Evolutionary conservation across 2,797 vertebrate genomes (phyloP), one percentile per base, ranked within the genome.

Genomic region (Channallabes apus): DNA sequence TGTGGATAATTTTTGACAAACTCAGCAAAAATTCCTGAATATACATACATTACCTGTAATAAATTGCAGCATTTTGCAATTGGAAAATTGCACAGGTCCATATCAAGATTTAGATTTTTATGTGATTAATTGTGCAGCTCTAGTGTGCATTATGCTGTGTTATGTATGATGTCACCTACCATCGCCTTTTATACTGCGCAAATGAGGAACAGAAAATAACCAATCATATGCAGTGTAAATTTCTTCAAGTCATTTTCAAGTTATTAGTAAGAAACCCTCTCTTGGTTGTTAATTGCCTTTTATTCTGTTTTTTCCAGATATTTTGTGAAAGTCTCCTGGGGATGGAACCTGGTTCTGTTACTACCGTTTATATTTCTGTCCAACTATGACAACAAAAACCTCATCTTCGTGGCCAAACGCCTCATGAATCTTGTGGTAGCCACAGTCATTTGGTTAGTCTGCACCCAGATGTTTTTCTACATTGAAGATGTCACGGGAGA

Each of bases 241-340:
- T 3, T 35, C 0, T 35, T 35, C 35, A 32, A 2, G 76, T 24
- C 56, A 38, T 35, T 17, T 56, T 46, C 51, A 76, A 27, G 3
- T 79, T 62, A 38, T 64, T 46, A 62, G 59, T 27, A 80, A 29
- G 4, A 51, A 41, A 15, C 29, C 1, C 4, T 67, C 14, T 58
- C 27, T 17, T 38, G 18, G 22, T 65, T 58, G 56, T 71, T 24
- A 62, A 7, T 80, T n/a, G 46, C 20, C 15, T 56, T 51, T 62
- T 71, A 27, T 75, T 41, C 8, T 14, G 2, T 29, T 77, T 82
- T 78, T 84, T 89, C 68, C 94, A 99, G 98, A 7, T 99, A 97
- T 87, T 98, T 99, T 79, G 98, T 99, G 85, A 99, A 99, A 91
- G 0, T 97, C 82, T 97, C 97, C 77, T 99, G 98, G 98, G 97